These are phyloP conservation scores for Diadophis punctatus DNA, from an alignment of 2,113 vertebrate species.

Conservation along the genomic window DNA sequence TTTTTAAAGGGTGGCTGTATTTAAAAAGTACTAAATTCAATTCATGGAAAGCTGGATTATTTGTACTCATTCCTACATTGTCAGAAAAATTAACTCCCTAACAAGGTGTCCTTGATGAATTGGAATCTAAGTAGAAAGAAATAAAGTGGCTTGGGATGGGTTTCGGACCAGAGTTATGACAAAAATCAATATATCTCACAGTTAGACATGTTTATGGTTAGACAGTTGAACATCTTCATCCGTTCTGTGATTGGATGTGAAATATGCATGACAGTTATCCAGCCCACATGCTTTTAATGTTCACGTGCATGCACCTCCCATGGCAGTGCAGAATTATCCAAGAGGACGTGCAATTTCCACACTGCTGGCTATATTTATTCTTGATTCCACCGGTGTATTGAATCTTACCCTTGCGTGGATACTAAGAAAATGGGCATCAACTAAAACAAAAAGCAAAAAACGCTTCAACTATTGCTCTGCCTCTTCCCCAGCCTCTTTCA, in stretches of 20 bases:
- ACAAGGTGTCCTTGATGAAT: neutral
- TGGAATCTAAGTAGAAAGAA: neutral
- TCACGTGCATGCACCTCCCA: neutral
- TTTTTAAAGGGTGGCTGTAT: too few species aligned
- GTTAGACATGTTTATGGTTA: neutral
- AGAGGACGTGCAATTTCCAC: neutral
- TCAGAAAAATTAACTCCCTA: neutral
- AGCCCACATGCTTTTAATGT: neutral
- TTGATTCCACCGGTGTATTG: neutral
- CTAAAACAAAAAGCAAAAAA: neutral
- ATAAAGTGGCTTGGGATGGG: neutral
- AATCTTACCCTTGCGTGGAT: neutral
- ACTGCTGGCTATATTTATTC: neutral
- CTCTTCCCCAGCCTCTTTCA: constrained; percentile 13
- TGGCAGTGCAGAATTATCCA: too few species aligned
- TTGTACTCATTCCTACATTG: neutral
- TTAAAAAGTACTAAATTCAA: neutral
- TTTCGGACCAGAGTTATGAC: neutral
- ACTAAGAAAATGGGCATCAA: neutral
- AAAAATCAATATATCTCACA: neutral
- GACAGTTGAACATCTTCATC: neutral
- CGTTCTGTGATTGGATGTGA: neutral
- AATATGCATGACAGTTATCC: neutral
- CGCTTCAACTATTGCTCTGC: constrained; percentile 9
- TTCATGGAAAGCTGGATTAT: neutral